These are phyloP conservation scores for Smutsia gigantea DNA, from an alignment of 2,797 vertebrate genomes.

Conservation along the genomic window DNA sequence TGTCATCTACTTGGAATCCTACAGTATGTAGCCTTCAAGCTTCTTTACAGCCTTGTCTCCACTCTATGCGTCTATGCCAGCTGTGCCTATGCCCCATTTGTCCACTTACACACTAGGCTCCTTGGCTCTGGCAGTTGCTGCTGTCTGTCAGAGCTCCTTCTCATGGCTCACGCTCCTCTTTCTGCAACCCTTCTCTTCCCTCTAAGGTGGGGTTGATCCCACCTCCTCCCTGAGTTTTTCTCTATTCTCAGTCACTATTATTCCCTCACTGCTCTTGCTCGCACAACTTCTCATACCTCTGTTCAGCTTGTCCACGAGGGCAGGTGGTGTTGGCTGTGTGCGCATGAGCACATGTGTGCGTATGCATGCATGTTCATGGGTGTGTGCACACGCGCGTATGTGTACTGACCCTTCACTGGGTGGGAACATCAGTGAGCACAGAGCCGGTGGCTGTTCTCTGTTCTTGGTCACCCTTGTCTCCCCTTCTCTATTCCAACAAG, in stretches of 20 bases:
- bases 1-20: background rate
- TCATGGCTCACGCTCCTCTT: background rate
- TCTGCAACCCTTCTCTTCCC: background rate
- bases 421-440: background rate
- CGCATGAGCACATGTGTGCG: too few relatives aligned
- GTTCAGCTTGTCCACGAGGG: background rate
- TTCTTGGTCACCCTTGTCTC: background rate
- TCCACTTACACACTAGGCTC: background rate
- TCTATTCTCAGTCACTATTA: background rate
- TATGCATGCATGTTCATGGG: too few relatives aligned
- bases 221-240: background rate
- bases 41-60: background rate
- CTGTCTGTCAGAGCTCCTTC: background rate
- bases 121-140: background rate
- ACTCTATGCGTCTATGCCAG: rapidly evolving
- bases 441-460: background rate
- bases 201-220: too few relatives aligned
- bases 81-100: rapidly evolving
- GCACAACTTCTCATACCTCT: background rate
- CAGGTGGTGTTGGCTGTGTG: background rate
- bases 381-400: rapidly evolving
- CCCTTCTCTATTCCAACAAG: background rate
- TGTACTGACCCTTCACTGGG: background rate
- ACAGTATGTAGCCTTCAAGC: background rate
- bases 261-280: background rate